These are phyloP conservation scores for Liasis olivaceus DNA, from an alignment of 2,797 vertebrate species.

Conservation along the genomic window DNA sequence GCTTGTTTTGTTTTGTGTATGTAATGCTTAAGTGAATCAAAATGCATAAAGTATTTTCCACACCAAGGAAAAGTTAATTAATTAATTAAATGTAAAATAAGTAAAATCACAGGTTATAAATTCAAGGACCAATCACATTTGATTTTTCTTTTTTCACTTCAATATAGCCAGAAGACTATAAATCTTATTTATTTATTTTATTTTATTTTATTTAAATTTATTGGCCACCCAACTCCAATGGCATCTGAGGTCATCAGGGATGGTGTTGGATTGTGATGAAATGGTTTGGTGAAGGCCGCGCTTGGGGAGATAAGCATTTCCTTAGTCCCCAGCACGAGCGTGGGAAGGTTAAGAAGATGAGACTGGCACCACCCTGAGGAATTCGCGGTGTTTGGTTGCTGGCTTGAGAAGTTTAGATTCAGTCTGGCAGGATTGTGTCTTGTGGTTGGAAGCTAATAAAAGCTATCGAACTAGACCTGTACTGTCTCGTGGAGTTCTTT, in stretches of 20 bases:
- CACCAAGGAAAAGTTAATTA: not conserved
- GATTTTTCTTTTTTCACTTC: not conserved
- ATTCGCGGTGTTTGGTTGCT: no score
- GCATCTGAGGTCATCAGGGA: not conserved
- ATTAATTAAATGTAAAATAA: not conserved
- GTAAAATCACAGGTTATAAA: not conserved
- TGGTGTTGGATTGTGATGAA: not conserved
- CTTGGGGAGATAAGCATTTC: no score
- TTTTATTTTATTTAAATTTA: not conserved
- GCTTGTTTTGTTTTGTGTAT: not conserved
- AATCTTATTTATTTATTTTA: not conserved
- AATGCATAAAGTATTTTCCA: not conserved
- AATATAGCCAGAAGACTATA: not conserved
- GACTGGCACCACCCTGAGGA: no score
- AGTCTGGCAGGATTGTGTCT: no score
- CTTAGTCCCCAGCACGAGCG: no score
- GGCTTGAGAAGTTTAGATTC: no score
- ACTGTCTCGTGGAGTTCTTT: no score
- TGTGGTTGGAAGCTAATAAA: no score
- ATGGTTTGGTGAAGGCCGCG: no score
- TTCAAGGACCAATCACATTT: not conserved
- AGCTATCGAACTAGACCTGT: no score
- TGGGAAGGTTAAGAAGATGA: no score
- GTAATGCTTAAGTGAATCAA: not conserved
- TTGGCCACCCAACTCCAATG: not conserved